phyloP scores from a whole-genome alignment of 2,113 vertebrate species.

The Aplodontia rufa region DNA sequence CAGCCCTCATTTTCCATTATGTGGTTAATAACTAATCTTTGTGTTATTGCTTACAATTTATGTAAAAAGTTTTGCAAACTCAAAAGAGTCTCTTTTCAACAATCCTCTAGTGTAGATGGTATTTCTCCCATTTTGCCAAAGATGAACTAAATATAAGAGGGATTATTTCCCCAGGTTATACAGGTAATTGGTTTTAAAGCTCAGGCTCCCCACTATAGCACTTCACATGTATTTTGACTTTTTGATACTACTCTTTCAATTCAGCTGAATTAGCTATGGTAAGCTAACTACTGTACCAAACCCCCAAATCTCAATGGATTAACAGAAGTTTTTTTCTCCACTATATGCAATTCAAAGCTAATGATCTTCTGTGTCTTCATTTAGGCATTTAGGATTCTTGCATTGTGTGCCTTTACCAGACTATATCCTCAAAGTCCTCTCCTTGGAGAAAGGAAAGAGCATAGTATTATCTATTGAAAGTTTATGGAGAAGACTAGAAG shows the following conservation, averaged over 20 bases:
- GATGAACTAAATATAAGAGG: not conserved
- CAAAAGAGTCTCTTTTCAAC: not conserved
- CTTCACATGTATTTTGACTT: not conserved
- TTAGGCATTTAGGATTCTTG: not conserved
- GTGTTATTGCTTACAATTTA: not conserved
- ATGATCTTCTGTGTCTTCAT: not conserved
- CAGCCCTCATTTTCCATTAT: not conserved
- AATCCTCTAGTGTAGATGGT: not conserved
- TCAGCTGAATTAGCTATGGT: not conserved
- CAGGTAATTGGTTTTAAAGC: not conserved
- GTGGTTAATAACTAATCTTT: not conserved
- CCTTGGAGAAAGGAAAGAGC: not conserved
- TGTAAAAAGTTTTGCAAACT: not conserved
- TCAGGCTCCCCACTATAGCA: not conserved
- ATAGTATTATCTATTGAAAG: not conserved
- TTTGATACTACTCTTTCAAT: not conserved
- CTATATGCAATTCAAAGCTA: not conserved
- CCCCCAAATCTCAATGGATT: not conserved
- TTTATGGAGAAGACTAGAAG: not conserved
- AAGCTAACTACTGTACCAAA: not conserved
- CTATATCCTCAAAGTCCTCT: not conserved
- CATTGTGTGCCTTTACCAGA: not conserved
- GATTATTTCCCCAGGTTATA: not conserved
- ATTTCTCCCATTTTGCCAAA: not conserved
- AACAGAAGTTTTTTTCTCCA: not conserved